phyloP scores from a whole-genome alignment of 2,113 vertebrate genomes.

The Chionis minor region DNA sequence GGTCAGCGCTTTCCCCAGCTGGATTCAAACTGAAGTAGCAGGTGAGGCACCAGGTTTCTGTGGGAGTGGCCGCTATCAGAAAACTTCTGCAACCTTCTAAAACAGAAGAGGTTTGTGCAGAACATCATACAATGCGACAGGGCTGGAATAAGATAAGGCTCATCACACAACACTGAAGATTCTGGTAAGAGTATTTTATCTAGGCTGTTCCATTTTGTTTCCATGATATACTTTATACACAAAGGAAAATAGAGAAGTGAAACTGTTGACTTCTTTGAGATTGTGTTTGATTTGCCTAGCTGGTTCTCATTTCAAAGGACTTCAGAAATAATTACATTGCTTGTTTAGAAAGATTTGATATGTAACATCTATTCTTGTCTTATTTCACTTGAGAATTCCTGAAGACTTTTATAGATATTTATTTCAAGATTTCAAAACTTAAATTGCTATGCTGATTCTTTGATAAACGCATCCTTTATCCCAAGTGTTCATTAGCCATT shows the following conservation, averaged over 20 bases:
- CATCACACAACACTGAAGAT: background rate
- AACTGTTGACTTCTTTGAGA: conserved; percentile 35
- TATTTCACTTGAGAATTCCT: conserved; percentile 32
- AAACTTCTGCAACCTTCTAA: background rate
- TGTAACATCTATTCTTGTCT: conserved; percentile 14
- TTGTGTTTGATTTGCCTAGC: conserved; percentile 38
- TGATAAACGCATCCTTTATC: conserved; percentile 12
- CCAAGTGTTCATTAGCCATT: conserved; percentile 24
- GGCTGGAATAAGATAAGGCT: background rate
- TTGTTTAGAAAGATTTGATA: conserved; percentile 54
- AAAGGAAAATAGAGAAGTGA: conserved; percentile 35
- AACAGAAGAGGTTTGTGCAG: background rate
- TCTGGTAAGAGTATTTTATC: background rate
- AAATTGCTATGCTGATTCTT: background rate
- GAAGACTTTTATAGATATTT: conserved; percentile 14
- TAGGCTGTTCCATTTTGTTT: background rate
- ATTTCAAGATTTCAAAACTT: conserved; percentile 31
- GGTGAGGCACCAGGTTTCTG: background rate
- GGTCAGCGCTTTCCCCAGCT: background rate
- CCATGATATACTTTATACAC: background rate
- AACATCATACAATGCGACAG: background rate
- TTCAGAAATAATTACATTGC: conserved; percentile 42
- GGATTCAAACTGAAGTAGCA: background rate
- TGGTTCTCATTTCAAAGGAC: conserved; percentile 47
- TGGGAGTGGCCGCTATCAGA: background rate